These are phyloP conservation scores for Sceloporus undulatus DNA, from an alignment of 2,113 vertebrate genomes.

Conservation along the genomic window DNA sequence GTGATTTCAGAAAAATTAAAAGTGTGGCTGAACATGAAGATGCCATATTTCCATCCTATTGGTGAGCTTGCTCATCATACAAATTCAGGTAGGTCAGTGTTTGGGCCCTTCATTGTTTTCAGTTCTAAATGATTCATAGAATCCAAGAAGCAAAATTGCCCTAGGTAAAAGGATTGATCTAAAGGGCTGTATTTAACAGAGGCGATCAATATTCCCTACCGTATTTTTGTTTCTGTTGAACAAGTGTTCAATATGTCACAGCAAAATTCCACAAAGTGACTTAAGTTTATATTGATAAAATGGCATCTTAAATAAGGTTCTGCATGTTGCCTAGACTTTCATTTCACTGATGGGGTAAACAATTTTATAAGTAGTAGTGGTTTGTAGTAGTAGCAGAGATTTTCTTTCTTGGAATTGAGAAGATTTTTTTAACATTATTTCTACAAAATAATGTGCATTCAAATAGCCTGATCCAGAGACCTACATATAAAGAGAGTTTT, in stretches of 20 bases:
- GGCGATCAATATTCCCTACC: slow-evolving; percentile 58
- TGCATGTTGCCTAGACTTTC: slow-evolving; percentile 35
- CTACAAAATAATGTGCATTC: neutral
- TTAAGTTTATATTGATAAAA: slow-evolving; percentile 58
- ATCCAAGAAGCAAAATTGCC: slow-evolving; percentile 55
- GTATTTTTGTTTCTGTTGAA: slow-evolving; percentile 65
- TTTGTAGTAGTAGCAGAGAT: slow-evolving; percentile 27
- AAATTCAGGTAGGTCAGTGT: slow-evolving; percentile 19
- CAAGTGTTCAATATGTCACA: slow-evolving; percentile 56
- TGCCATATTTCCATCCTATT: neutral
- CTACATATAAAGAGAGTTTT: neutral
- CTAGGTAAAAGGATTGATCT: slow-evolving; percentile 52
- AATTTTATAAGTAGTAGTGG: slow-evolving; percentile 41
- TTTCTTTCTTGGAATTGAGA: slow-evolving; percentile 33
- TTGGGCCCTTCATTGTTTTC: slow-evolving; percentile 29
- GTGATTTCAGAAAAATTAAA: neutral
- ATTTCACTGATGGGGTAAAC: slow-evolving; percentile 17
- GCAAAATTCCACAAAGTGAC: slow-evolving; percentile 44
- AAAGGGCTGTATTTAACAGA: slow-evolving; percentile 58
- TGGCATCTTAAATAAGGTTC: slow-evolving; percentile 40
- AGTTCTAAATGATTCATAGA: slow-evolving; percentile 49
- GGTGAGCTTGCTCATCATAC: neutral
- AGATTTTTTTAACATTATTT: slow-evolving; percentile 27
- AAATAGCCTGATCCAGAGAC: neutral
- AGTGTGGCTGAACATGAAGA: neutral